These are phyloP conservation scores for Eurytoma adleriae DNA, from an alignment of 2,888 invertebrate species.

Conservation along the genomic window DNA sequence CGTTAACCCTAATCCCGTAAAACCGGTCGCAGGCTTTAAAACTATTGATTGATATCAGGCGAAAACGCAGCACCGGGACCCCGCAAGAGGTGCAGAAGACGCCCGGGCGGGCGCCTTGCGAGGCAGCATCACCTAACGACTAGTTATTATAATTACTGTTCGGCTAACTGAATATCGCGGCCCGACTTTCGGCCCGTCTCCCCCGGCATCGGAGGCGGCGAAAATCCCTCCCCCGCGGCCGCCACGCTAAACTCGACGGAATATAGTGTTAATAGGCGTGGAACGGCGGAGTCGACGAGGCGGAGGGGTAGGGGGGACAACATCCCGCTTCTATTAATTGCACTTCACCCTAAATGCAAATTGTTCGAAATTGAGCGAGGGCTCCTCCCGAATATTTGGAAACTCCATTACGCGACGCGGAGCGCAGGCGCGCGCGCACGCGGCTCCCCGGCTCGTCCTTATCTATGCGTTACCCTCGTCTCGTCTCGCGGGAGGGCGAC, in stretches of 20 bases:
- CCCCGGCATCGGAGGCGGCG: conserved; percentile 1
- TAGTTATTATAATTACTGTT: conserved; percentile 74
- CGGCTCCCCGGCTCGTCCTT: neutral
- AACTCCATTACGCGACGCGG: conserved; percentile 74
- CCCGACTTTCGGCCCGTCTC: conserved; percentile 31
- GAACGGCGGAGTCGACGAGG: conserved; percentile 67
- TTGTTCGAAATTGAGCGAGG: conserved; percentile 76
- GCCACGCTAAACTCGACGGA: conserved; percentile 70
- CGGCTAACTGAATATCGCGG: conserved; percentile 72
- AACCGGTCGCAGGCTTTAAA: neutral
- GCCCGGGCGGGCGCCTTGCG: neutral
- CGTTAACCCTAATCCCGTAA: too few relatives aligned
- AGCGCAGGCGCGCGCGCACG: conserved; percentile 24
- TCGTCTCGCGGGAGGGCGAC: neutral
- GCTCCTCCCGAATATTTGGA: conserved; percentile 75
- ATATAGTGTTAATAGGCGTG: conserved; percentile 75
- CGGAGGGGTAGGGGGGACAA: conserved; percentile 63
- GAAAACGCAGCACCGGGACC: neutral
- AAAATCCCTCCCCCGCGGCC: conserved; percentile 53
- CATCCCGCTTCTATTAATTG: conserved; percentile 75
- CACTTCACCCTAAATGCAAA: conserved; percentile 76
- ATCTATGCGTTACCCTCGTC: neutral
- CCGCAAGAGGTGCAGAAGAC: conserved; percentile 45
- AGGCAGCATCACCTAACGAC: conserved; percentile 72
- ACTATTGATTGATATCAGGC: neutral